Percentiles rank a stretch among this genome's conserved stretches.
Conservation (phyloP, 2,888 invertebrate species). For the Geophilus truncorum region DNA sequence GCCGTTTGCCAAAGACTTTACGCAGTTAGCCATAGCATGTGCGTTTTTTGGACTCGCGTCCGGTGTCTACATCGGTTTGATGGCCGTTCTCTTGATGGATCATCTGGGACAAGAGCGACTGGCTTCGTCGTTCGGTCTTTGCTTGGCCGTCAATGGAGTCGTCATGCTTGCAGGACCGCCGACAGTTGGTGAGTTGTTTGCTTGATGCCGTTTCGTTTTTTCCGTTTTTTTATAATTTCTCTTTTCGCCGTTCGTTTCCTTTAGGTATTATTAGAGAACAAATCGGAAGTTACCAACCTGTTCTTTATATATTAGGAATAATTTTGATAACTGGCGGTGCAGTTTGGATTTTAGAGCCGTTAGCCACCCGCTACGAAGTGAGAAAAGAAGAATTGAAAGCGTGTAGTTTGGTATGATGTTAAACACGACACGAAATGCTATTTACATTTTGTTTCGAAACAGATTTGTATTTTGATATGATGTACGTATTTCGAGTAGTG, state of each 20-base stretch:
- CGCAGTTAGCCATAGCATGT: conserved; percentile 61
- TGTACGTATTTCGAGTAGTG: background rate
- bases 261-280: conserved; percentile 35
- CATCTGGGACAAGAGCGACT: conserved; percentile 77
- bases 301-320: conserved; percentile 69
- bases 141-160: conserved; percentile 76
- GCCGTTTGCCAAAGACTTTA: conserved; percentile 58
- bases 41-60: conserved; percentile 74
- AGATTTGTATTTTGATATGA: conserved; percentile 20
- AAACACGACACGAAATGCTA: background rate
- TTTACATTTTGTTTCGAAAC: background rate
- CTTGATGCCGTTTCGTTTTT: background rate
- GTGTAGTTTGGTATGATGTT: conserved; percentile 17
- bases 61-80: conserved; percentile 77
- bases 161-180: conserved; percentile 76
- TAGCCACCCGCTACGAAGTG: conserved; percentile 43
- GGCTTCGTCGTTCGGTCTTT: conserved; percentile 79
- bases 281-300: conserved; percentile 56
- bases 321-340: conserved; percentile 66
- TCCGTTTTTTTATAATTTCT: background rate
- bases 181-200: conserved; percentile 59
- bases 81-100: conserved; percentile 82
- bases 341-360: conserved; percentile 70
- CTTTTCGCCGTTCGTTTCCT: conserved; percentile 1
- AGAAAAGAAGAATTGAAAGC: conserved; percentile 28